Percentiles rank a stretch among this genome's conserved stretches.
phyloP scores from a whole-genome alignment of 2,113 vertebrate genomes.

The Pheucticus melanocephalus region DNA sequence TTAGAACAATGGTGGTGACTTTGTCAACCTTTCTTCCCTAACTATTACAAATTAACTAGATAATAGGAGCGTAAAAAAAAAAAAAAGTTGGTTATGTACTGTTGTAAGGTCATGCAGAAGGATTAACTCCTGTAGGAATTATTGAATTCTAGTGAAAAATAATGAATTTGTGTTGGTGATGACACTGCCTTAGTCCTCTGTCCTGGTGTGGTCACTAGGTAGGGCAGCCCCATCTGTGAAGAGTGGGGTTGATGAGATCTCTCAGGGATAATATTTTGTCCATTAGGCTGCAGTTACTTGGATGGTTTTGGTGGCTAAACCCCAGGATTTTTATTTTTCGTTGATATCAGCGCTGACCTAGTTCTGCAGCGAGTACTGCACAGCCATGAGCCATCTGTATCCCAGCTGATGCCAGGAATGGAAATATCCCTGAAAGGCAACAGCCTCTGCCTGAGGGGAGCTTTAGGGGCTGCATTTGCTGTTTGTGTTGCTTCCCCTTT shows the following conservation, averaged over 20 bases:
- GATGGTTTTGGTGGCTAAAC: not conserved
- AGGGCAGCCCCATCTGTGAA: not conserved
- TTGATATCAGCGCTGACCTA: not conserved
- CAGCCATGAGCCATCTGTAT: slow-evolving; percentile 13
- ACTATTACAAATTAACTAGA: not conserved
- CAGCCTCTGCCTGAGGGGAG: not conserved
- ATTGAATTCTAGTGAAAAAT: not conserved
- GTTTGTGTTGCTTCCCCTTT: not conserved
- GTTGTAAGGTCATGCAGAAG: not conserved
- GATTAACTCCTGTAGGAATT: not conserved
- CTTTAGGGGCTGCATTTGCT: not conserved
- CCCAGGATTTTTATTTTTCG: not conserved
- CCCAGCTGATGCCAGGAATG: not conserved
- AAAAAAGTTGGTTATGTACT: not conserved
- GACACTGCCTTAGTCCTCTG: not conserved
- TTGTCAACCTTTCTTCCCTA: not conserved
- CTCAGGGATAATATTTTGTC: not conserved
- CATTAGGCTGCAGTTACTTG: not conserved
- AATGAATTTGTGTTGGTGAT: rapidly evolving
- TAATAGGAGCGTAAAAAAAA: not conserved
- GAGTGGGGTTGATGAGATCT: not conserved
- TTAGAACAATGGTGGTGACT: not conserved
- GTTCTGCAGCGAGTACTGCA: not conserved
- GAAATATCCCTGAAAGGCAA: not conserved
- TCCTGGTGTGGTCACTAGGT: not conserved